These are phyloP conservation scores for Stigmatopora nigra DNA, from an alignment of 2,113 vertebrate species.

Conservation along the genomic window DNA sequence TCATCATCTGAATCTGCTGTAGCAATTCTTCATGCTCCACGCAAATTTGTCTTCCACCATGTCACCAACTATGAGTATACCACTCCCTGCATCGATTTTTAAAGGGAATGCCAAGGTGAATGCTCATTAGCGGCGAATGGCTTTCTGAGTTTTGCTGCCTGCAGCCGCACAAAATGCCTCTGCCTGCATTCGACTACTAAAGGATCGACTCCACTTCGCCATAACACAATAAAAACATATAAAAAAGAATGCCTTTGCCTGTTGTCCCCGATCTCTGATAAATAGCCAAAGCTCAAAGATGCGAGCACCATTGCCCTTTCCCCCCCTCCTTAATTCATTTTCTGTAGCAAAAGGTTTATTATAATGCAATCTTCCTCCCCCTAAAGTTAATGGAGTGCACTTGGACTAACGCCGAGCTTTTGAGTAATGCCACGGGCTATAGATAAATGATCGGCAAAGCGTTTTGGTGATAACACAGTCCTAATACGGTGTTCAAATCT, in stretches of 20 bases:
- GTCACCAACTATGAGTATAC: too few species aligned
- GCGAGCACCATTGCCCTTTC: conserved; percentile 21
- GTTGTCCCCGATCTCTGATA: conserved; percentile 25
- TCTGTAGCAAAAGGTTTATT: conserved; percentile 39
- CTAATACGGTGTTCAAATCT: conserved; percentile 13
- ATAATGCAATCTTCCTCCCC: conserved; percentile 29
- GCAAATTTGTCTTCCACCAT: too few species aligned
- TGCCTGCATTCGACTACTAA: conserved; percentile 3
- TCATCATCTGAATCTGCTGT: too few species aligned
- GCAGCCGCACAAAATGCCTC: not conserved
- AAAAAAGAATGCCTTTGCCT: conserved; percentile 4
- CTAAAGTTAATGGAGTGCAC: conserved; percentile 48
- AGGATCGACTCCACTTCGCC: conserved; percentile 6
- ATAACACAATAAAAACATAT: conserved; percentile 18
- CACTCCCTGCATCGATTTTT: too few species aligned
- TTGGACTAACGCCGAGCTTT: conserved; percentile 38
- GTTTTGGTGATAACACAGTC: conserved; percentile 22
- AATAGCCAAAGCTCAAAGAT: conserved; percentile 13
- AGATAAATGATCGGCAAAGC: conserved; percentile 40
- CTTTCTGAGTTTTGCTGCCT: too few species aligned
- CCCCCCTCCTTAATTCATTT: conserved; percentile 30
- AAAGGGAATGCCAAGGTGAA: too few species aligned
- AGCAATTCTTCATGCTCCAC: too few species aligned
- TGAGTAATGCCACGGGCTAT: conserved; percentile 34
- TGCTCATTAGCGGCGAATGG: too few species aligned